Evolutionary conservation across 2,888 invertebrate genomes (phyloP).

Genomic region (Mystacides longicornis): DNA sequence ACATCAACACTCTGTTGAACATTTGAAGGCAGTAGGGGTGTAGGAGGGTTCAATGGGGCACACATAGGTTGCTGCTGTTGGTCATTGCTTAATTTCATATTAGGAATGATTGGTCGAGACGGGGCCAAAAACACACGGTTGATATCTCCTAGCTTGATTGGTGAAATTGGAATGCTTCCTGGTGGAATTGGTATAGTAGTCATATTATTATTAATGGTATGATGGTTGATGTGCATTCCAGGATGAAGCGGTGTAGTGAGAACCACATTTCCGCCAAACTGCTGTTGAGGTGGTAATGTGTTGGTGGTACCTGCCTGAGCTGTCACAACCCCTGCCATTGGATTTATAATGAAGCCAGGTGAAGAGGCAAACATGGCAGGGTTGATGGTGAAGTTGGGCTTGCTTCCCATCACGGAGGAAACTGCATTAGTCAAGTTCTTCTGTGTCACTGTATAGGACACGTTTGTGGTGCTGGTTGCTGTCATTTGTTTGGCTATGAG

Average conservation of each 20-base stretch:
- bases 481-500: constrained; percentile 33
- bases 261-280: constrained; percentile 22
- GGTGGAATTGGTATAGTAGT: constrained; percentile 17
- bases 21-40: not conserved
- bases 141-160: constrained; percentile 19
- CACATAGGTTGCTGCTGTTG: not conserved
- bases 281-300: constrained; percentile 19
- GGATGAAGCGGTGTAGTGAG: constrained; percentile 21
- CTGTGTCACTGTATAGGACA: constrained; percentile 36
- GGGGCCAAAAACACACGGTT: constrained; percentile 20
- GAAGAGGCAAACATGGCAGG: constrained; percentile 45
- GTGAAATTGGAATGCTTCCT: constrained; percentile 21
- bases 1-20: not conserved
- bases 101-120: constrained; percentile 11
- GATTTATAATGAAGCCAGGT: constrained; percentile 46
- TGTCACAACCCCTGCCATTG: constrained; percentile 31
- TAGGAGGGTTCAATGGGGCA: not conserved
- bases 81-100: constrained; percentile 9
- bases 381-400: constrained; percentile 48
- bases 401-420: constrained; percentile 45
- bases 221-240: constrained; percentile 16
- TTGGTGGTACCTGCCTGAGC: constrained; percentile 32
- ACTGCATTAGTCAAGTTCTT: constrained; percentile 43
- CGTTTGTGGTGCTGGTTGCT: constrained; percentile 36
- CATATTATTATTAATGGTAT: constrained; percentile 15